Conservation (phyloP, 2,888 invertebrate species). For the Psylliodes chrysocephalus region DNA sequence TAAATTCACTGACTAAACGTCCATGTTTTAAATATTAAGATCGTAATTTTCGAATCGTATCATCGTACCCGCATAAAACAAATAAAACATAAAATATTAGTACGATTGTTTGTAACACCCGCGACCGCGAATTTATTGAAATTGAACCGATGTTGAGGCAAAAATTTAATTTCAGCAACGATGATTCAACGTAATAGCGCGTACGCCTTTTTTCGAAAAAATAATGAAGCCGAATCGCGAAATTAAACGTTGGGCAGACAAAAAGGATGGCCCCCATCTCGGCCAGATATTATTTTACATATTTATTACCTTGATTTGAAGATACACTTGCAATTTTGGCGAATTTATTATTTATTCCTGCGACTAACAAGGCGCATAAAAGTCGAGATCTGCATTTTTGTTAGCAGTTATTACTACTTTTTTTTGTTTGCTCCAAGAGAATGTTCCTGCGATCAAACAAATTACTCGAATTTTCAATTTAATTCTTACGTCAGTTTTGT, state of each 20-base stretch:
- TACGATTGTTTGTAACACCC: not conserved
- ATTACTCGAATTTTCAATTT: constrained; percentile 4
- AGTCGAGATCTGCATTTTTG: constrained; percentile 50
- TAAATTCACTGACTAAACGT: no score
- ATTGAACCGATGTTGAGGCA: not conserved
- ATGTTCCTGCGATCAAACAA: constrained; percentile 15
- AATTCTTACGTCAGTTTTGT: no score
- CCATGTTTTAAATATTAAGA: no score
- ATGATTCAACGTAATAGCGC: not conserved
- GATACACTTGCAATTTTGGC: constrained; percentile 54
- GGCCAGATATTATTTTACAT: constrained; percentile 55
- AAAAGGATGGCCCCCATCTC: constrained; percentile 40
- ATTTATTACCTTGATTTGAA: constrained; percentile 55
- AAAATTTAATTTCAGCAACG: constrained; percentile 3
- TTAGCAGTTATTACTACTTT: constrained; percentile 51
- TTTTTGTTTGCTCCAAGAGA: constrained; percentile 34
- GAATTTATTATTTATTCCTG: constrained; percentile 53
- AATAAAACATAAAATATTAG: no score
- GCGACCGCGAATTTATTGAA: not conserved
- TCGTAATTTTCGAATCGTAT: no score
- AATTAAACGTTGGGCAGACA: constrained; percentile 38
- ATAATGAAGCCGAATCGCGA: constrained; percentile 34
- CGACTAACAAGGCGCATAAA: constrained; percentile 55
- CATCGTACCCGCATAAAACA: no score
- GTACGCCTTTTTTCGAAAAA: constrained; percentile 22